phyloP scores from a whole-genome alignment of 2,113 vertebrate genomes.

The Percina caprodes region DNA sequence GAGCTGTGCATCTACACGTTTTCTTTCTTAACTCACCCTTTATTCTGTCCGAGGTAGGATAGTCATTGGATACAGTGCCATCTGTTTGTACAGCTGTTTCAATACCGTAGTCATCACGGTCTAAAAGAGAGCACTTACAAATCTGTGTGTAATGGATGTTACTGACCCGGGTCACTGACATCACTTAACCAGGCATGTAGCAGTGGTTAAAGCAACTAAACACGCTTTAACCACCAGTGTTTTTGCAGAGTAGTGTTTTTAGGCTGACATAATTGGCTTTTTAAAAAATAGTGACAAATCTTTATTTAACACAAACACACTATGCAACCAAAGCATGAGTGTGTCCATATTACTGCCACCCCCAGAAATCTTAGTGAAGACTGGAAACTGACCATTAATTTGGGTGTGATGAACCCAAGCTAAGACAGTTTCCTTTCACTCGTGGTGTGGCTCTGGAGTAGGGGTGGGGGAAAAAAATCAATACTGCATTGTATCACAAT shows the following conservation, averaged over 20 bases:
- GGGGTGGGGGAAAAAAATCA: too few relatives aligned
- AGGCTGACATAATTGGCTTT: background rate
- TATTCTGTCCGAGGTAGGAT: background rate
- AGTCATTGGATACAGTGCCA: slow-evolving; percentile 26
- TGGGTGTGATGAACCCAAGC: slow-evolving; percentile 4
- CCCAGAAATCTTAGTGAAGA: background rate
- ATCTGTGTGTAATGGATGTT: slow-evolving; percentile 24
- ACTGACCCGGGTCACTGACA: slow-evolving; percentile 9
- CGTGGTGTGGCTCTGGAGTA: background rate
- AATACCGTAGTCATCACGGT: background rate
- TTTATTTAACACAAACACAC: slow-evolving; percentile 6
- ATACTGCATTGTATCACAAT: too few relatives aligned
- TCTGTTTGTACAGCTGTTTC: slow-evolving; percentile 51
- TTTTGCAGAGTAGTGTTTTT: slow-evolving; percentile 9
- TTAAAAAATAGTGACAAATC: background rate
- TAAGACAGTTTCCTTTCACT: background rate
- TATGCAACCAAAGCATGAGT: background rate
- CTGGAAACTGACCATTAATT: slow-evolving; percentile 3
- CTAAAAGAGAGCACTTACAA: slow-evolving; percentile 25
- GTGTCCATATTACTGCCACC: background rate
- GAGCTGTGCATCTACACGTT: background rate
- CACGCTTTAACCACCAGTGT: slow-evolving; percentile 20
- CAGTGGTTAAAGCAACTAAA: slow-evolving; percentile 6
- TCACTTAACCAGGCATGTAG: slow-evolving; percentile 27
- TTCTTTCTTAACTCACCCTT: background rate